Evolutionary conservation across 2,113 vertebrate genomes (phyloP), one percentile per base, ranked within the genome.

Genomic region (Lampris megalopsis): DNA sequence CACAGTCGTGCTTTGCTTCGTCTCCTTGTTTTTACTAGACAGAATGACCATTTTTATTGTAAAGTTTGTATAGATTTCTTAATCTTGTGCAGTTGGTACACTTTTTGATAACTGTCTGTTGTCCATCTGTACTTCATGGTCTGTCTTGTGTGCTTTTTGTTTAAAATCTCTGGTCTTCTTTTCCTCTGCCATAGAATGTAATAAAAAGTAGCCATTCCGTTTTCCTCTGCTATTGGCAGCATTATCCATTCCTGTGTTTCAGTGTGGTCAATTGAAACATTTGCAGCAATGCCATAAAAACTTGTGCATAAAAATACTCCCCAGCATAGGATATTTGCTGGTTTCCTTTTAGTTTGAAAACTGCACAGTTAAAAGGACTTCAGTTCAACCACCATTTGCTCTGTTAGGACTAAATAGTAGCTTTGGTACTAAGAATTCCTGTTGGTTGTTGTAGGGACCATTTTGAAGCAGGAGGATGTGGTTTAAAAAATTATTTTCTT

Each of bases 11-110:
- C 96, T 96, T 96, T 80, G 79, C 88, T 86, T 24, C 70, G 57
- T 77, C 13, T 43, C 66, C 96, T 96, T 94, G 95, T 88, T 91
- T 91, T 80, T 89, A 89, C 86, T 88, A 82, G 83, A 95, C 94
- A 95, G 93, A 95, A 96, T 92, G 93, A 95, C 76, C 81, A 92
- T 93, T 89, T 88, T 83, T 87, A 81, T 83, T 90, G 95, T 95
- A 96, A 95, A 96, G 92, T 95, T 96, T 97, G 96, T 96, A 96
- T 96, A 96, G 95, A 96, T 97, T 97, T 98, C 96, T 95, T 97
- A 24, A 97, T 89, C 93, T 95, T 95, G 92, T 96, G 96, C 94
- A 94, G 95, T 95, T 96, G 94, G 93, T 96, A 95, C 93, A 95
- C 94, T 83, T 95, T 95, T 96, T 82, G 81, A 88, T 78, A 88